Conservation (phyloP, 2,113 vertebrate species). For the Marcusenius ussheri region DNA sequence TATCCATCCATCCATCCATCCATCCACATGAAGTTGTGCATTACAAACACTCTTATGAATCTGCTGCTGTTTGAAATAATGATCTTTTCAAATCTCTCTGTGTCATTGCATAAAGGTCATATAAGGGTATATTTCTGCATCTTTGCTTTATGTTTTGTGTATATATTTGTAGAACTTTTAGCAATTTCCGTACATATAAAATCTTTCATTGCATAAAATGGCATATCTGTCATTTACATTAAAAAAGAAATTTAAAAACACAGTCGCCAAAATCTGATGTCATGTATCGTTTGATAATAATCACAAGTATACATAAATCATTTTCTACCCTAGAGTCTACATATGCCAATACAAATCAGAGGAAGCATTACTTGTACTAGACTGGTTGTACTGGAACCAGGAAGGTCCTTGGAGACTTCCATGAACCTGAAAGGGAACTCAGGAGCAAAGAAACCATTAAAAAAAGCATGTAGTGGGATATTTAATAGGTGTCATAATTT, state of each 20-base stretch:
- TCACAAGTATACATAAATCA: background rate
- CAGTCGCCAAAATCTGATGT: background rate
- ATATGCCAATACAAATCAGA: slow-evolving; percentile 30
- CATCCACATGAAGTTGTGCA: background rate
- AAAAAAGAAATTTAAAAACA: background rate
- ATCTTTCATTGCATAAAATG: background rate
- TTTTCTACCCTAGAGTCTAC: slow-evolving; percentile 15
- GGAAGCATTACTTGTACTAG: slow-evolving; percentile 65
- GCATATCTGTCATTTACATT: background rate
- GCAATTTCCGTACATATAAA: background rate
- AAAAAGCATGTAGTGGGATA: slow-evolving; percentile 83
- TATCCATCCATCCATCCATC: background rate
- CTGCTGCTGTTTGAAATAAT: background rate
- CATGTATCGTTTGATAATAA: slow-evolving; percentile 50
- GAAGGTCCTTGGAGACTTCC: slow-evolving; percentile 69
- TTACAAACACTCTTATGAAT: background rate
- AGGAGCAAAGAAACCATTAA: slow-evolving; percentile 90
- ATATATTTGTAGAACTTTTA: background rate
- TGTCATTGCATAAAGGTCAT: background rate
- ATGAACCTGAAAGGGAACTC: slow-evolving; percentile 78
- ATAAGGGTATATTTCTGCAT: background rate
- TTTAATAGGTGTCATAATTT: slow-evolving; percentile 99
- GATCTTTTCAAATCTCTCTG: background rate
- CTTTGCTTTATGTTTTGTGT: background rate
- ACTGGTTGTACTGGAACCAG: slow-evolving; percentile 53